Percentiles rank a stretch among this genome's conserved stretches.
Evolutionary conservation across 2,888 invertebrate species (phyloP).

Genomic region (Onthophagus sagittarius): DNA sequence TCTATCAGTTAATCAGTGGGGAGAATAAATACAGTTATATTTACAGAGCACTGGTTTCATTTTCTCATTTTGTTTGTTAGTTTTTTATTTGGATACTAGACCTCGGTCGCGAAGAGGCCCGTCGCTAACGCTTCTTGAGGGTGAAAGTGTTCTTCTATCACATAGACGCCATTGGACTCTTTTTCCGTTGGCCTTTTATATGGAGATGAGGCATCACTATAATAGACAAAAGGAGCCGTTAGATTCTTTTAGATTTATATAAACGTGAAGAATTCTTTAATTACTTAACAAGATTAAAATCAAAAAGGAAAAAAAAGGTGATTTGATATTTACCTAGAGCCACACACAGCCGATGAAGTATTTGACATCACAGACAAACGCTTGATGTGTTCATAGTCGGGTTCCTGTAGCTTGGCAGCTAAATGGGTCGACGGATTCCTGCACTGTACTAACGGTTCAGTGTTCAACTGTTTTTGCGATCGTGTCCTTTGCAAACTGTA

Average conservation of each 20-base stretch:
- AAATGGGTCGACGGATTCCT: conserved; percentile 50
- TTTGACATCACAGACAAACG: conserved; percentile 50
- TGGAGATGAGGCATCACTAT: conserved; percentile 62
- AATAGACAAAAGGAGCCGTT: conserved; percentile 42
- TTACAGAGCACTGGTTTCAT: conserved; percentile 38
- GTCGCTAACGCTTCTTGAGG: conserved; percentile 55
- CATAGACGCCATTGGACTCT: conserved; percentile 56
- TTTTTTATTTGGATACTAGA: conserved; percentile 52
- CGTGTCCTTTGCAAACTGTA: conserved; percentile 68
- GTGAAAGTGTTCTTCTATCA: conserved; percentile 71
- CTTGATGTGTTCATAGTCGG: conserved; percentile 51
- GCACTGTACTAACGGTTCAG: conserved; percentile 59
- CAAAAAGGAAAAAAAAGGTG: background rate
- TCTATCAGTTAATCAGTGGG: conserved; percentile 32
- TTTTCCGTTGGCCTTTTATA: conserved; percentile 65
- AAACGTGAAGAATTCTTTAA: background rate
- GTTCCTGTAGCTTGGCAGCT: conserved; percentile 51
- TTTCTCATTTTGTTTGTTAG: conserved; percentile 11
- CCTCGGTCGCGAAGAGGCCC: conserved; percentile 70
- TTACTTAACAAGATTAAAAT: no score
- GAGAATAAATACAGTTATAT: conserved; percentile 44
- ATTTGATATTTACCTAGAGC: conserved; percentile 44
- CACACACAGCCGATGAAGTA: conserved; percentile 45
- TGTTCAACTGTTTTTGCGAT: conserved; percentile 80
- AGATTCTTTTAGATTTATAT: background rate